Evolutionary conservation across 2,113 vertebrate species (phyloP).

Genomic region (Felis catus): F.catus_Fca126_mat1.0 CM031418.1:131128501-131129000

Average conservation of each 20-base stretch:
- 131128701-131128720: background rate
- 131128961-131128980: background rate
- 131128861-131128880: background rate
- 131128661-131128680: fast-evolving
- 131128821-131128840: background rate
- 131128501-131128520: fast-evolving
- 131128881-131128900: background rate
- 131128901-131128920: background rate
- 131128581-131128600: background rate
- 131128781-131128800: background rate
- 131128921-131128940: background rate
- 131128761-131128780: background rate
- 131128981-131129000: background rate
- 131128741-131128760: background rate
- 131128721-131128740: background rate
- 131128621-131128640: too few relatives aligned
- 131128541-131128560: background rate
- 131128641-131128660: background rate
- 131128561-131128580: background rate
- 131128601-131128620: fast-evolving
- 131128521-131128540: background rate
- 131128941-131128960: background rate
- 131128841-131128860: background rate
- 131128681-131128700: background rate
- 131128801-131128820: background rate